Conservation (phyloP, 2,888 invertebrate species). For the Monopis laevigella region DNA sequence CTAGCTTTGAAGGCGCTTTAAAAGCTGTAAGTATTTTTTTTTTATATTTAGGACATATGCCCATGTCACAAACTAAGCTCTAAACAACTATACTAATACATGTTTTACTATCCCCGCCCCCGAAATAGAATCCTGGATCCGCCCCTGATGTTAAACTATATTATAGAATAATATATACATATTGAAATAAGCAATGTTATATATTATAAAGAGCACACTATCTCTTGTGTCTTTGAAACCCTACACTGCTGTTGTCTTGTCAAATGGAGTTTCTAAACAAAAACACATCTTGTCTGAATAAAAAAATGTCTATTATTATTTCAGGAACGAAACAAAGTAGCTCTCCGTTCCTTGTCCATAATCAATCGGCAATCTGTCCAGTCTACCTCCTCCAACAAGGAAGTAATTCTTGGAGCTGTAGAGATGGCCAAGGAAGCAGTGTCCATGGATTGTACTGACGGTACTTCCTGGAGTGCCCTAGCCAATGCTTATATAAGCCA, state of each 20-base stretch:
- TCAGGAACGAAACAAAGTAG: slow-evolving; percentile 77
- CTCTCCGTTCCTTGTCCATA: slow-evolving; percentile 84
- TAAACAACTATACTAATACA: neutral
- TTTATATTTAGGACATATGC: neutral
- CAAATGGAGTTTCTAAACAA: too few species aligned
- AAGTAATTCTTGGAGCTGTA: slow-evolving; percentile 75
- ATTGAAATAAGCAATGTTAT: too few species aligned
- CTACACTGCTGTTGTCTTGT: too few species aligned
- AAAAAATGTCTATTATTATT: too few species aligned
- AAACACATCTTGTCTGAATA: too few species aligned
- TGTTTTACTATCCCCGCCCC: too few species aligned
- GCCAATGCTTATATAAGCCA: slow-evolving; percentile 87
- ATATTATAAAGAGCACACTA: too few species aligned
- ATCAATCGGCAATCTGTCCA: slow-evolving; percentile 80
- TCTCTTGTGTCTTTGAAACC: too few species aligned
- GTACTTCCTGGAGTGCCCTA: slow-evolving; percentile 83
- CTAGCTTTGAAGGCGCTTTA: slow-evolving; percentile 83
- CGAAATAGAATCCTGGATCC: too few species aligned
- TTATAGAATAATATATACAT: too few species aligned
- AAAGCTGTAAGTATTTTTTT: slow-evolving; percentile 66
- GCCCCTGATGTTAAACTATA: too few species aligned
- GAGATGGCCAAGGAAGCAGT: slow-evolving; percentile 85
- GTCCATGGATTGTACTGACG: slow-evolving; percentile 78
- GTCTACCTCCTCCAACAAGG: too few species aligned
- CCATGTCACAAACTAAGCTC: neutral